Base-by-base conservation (phyloP, 2,113 vertebrate species). In the Trachemys scripta region DNA sequence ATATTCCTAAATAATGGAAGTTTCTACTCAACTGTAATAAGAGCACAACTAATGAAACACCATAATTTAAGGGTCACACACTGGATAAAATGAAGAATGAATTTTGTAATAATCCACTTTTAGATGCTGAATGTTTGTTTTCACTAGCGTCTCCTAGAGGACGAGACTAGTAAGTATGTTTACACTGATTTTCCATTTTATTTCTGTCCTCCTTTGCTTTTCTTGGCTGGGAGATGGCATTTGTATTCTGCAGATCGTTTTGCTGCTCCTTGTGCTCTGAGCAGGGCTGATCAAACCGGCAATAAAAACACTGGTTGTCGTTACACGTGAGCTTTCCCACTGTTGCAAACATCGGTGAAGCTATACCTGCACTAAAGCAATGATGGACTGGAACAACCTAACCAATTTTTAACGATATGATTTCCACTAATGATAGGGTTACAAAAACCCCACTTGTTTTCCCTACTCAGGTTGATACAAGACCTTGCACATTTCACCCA, bases 271-370 rank as follows among this genome's bases (percentile, higher is more conserved):
- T 57, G 29, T 7, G 62, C 31, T 69, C 14, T 69, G 62, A 69
- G 62, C 62, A 35, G 24, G 31, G 62, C 31, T 16, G 31, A 29
- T 17, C 29, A 69, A 69, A 13, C 29, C 14, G n/a, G 31, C 62
- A n/a, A 31, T 69, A 69, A 69, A 17, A n/a, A 69, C 31, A 69
- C 20, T 45, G 69, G 24, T 42, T 75, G n/a, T 0, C 31, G 0
- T 4, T 14, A 3, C 84, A 4, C 8, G 17, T 65, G 17, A 19
- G 4, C 5, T 3, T 45, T 4, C 3, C 10, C 1, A 0, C 14
- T 8, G 7, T 7, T 0, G 0, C 16, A 35, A 45, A 4, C 0
- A 0, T 17, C 50, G 4, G 10, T 25, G n/a, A 75, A 85, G n/a
- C 10, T 84, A 53, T 22, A 27, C 29, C n/a, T 2, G 5, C 1